Percentiles rank a stretch among this genome's conserved stretches.
phyloP scores from a whole-genome alignment of 2,113 vertebrate genomes.

The Oryzias woworae region DNA sequence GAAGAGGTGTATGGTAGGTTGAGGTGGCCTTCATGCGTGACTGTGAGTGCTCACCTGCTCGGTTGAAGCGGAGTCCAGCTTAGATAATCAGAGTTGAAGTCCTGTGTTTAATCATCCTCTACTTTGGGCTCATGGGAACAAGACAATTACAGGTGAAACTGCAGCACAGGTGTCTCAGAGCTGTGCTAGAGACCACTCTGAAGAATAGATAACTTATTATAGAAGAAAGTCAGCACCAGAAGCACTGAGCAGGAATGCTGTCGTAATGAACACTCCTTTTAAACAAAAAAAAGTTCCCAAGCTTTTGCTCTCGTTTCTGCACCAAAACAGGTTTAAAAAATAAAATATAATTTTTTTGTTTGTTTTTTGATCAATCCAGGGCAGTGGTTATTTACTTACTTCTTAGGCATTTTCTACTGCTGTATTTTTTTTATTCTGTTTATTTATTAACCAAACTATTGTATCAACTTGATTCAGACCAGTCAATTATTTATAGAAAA shows the following conservation, averaged over 20 bases:
- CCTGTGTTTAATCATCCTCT: constrained; percentile 53
- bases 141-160: constrained; percentile 62
- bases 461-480: no score
- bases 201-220: constrained; percentile 31
- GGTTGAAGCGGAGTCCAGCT: constrained; percentile 52
- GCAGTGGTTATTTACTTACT: neutral
- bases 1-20: constrained; percentile 66
- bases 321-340: neutral
- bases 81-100: constrained; percentile 70
- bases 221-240: constrained; percentile 21
- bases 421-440: no score
- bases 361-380: no score
- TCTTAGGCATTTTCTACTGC: no score
- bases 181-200: constrained; percentile 27
- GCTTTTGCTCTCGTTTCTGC: constrained; percentile 6
- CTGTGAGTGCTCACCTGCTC: constrained; percentile 8
- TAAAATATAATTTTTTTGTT: neutral
- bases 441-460: no score
- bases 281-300: constrained; percentile 6
- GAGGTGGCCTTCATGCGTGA: constrained; percentile 27
- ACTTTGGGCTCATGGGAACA: constrained; percentile 39
- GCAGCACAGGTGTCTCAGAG: constrained; percentile 36
- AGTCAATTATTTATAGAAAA: no score
- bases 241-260: constrained; percentile 9
- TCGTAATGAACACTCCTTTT: neutral